These are phyloP conservation scores for Ormyrus rosae DNA, from an alignment of 2,888 invertebrate genomes.

Conservation along the genomic window DNA sequence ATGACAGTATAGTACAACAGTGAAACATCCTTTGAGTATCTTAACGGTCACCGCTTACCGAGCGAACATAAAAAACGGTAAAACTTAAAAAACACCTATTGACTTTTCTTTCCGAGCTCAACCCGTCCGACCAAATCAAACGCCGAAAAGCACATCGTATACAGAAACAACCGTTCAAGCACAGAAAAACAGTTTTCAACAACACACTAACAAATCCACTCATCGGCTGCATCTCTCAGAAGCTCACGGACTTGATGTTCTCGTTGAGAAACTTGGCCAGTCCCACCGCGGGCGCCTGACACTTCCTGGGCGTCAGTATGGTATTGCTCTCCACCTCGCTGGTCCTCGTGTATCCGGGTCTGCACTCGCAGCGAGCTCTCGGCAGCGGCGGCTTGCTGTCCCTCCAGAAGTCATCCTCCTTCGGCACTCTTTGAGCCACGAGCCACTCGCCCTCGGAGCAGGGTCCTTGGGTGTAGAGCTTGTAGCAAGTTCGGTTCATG, in stretches of 20 bases:
- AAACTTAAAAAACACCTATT: too few species aligned
- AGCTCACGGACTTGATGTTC: slow-evolving; percentile 63
- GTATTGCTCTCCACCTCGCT: slow-evolving; percentile 72
- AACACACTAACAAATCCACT: slow-evolving; percentile 1
- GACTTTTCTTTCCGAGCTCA: too few species aligned
- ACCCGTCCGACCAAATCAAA: too few species aligned
- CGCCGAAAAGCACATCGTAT: not conserved
- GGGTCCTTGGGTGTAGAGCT: slow-evolving; percentile 86
- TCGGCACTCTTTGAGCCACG: slow-evolving; percentile 77
- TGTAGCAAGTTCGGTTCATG: slow-evolving; percentile 84
- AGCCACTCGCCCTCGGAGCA: slow-evolving; percentile 85
- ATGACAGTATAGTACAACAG: too few species aligned
- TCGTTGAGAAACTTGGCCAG: slow-evolving; percentile 82
- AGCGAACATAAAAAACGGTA: too few species aligned
- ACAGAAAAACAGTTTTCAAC: not conserved
- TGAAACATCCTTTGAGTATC: too few species aligned
- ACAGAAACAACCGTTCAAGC: not conserved
- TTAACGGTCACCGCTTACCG: too few species aligned
- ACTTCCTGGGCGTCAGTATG: slow-evolving; percentile 72
- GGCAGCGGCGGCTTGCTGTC: slow-evolving; percentile 66
- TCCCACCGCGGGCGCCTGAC: slow-evolving; percentile 81
- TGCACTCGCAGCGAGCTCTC: slow-evolving; percentile 82
- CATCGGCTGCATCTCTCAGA: slow-evolving; percentile 36
- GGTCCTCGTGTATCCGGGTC: slow-evolving; percentile 80
- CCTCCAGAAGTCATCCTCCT: slow-evolving; percentile 62